Evolutionary conservation across 2,888 invertebrate genomes (phyloP), one percentile per base, ranked within the genome.

Genomic region (Andrena hattorfiana): DNA sequence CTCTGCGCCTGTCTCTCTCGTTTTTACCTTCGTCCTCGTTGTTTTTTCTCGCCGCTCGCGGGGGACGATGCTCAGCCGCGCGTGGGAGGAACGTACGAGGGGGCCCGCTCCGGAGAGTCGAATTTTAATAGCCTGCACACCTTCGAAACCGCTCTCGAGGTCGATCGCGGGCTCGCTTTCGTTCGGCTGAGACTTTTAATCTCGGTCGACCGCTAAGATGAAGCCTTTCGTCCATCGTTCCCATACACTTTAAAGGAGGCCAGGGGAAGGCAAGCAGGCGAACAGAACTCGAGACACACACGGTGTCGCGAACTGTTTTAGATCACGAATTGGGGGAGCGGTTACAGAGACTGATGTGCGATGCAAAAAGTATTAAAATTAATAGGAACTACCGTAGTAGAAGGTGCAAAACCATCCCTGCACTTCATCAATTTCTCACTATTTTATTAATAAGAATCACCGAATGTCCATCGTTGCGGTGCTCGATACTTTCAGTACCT

Each of bases 1-100:
- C 13, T 30, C 63, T 49, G 72, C 66, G 72, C 68, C 66, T 69
- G 35, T 67, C 66, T 68, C 68, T 88, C 84, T 42, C 42, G 78
- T 75, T 73, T 87, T 85, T 56, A 77, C 78, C 72, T 74, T 69
- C 66, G 54, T 30, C 42, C 2, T 60, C 63, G 66, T 81, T 71
- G 76, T 70, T 75, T 83, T 83, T 62, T 79, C 77, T 59, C 28
- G 16, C 54, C 48, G 32, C 72, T 79, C 67, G 64, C 78, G 42
- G 62, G 62, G 59, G 77, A 66, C 81, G 74, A 69, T 75, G 79
- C 35, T 59, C 49, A 16, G 48, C 16, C 42, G 77, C 87, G 91
- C 91, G 91, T 92, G 88, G 91, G 92, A 89, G 92, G 90, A 83
- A 78, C 85, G 85, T 80, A 79, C 74, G 77, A 77, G 73, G 69